These are phyloP conservation scores for Procambarus clarkii DNA, from an alignment of 1,140 invertebrate species.

Conservation along the genomic window DNA sequence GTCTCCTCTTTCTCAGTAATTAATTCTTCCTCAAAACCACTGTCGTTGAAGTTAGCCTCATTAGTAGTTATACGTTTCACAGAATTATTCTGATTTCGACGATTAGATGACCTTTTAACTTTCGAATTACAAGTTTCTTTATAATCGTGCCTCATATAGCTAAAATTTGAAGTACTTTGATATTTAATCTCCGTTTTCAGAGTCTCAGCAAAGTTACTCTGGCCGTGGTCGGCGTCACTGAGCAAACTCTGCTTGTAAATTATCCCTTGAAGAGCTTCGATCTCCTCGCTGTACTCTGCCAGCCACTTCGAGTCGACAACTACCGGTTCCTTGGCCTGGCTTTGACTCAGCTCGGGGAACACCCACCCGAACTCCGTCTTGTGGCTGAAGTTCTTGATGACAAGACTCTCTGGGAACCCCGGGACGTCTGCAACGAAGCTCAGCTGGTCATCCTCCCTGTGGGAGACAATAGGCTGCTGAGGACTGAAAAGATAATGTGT, in stretches of 20 bases:
- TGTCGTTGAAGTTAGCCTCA: background rate
- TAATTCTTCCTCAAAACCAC: background rate
- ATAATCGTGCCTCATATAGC: background rate
- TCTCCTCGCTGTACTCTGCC: background rate
- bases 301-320: conserved; percentile 11
- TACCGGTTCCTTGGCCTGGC: background rate
- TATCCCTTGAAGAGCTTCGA: background rate
- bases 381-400: background rate
- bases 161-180: background rate
- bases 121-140: background rate
- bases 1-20: background rate
- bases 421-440: background rate
- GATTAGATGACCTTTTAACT: background rate
- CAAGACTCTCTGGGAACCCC: background rate
- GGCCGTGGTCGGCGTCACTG: background rate
- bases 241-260: background rate
- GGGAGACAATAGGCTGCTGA: background rate
- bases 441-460: background rate
- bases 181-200: background rate
- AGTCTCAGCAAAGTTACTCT: background rate
- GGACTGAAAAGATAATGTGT: too few species aligned
- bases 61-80: background rate
- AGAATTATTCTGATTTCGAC: background rate
- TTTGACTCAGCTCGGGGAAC: background rate
- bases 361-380: conserved; percentile 12